Base-by-base conservation (phyloP, 2,797 vertebrate species). In the Mormyrus hasselquistii region DNA sequence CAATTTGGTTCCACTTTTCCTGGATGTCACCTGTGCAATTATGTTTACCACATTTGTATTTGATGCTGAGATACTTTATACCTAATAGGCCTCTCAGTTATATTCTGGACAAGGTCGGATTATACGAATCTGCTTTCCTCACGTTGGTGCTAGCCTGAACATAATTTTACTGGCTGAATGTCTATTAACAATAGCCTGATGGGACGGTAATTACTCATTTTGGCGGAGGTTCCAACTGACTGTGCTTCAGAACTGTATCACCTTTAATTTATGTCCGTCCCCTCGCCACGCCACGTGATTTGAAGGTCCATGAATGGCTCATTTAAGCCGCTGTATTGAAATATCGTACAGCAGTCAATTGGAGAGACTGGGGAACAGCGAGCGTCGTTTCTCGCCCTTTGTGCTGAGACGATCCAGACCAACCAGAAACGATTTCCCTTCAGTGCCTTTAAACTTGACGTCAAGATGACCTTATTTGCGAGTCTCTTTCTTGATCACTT, bases 211-310 rank as follows among this genome's bases (percentile, higher is more conserved):
- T 73, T 89, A 73, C 47, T 69, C 62, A 87, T 84, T 88, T 89
- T 50, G n/a, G 29, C 41, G 87, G 16, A 82, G 89, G 29, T 87
- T 87, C 19, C 65, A 41, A 87, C 29, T 83, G 86, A 79, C 50
- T 79, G 29, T 89, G 65, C 34, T 55, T 89, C 62, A 79, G 34
- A 86, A 69, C 29, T 73, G 6, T 76, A 87, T 89, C 59, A 86
- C 83, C 59, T 86, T 87, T 83, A 76, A 89, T 89, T 87, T 76
- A 89, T 89, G 47, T 89, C 19, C 49, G 65, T 59, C 65, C 41
- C 50, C 57, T 76, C 10, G 65, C 50, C 4, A 34, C 7, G 25
- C 38, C 25, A 25, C 3, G 8, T 41, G 69, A 89, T 79, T 59
- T 25, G 16, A 87, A 73, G 62, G 85, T n/a, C 52, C 53, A 14